A percentile compares a stretch with the other conserved stretches of the same genome.
These are phyloP conservation scores for Sinosuthora webbiana DNA, from an alignment of 2,113 vertebrate species.

Conservation along the genomic window DNA sequence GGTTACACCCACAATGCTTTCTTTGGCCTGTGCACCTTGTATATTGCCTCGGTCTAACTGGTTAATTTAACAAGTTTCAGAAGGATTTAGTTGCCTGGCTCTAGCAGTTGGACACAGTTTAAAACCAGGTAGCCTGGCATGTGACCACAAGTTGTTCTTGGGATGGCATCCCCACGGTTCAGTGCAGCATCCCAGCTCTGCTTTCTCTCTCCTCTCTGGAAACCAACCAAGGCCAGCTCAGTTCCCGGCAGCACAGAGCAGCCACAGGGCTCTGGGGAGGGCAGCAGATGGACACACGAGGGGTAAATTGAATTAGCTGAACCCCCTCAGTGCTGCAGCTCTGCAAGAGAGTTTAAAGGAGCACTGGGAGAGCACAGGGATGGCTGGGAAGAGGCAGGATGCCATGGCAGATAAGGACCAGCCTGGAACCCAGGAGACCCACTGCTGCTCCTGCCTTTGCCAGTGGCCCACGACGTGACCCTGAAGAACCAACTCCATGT, in stretches of 20 bases:
- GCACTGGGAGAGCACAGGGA: not conserved
- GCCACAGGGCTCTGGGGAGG: not conserved
- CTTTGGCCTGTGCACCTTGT: conserved; percentile 36
- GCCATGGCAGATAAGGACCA: not conserved
- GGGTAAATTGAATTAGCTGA: not conserved
- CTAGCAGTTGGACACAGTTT: not conserved
- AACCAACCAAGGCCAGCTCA: not conserved
- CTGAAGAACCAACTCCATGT: not conserved
- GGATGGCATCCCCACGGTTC: not conserved
- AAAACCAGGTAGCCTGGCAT: not conserved
- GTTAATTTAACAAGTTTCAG: conserved; percentile 39
- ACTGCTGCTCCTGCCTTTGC: not conserved
- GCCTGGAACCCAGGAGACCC: not conserved
- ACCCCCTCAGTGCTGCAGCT: not conserved
- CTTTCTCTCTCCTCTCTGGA: not conserved
- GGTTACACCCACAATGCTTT: conserved; percentile 45
- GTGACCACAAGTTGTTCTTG: not conserved
- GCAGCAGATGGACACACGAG: not conserved
- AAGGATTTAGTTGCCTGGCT: not conserved
- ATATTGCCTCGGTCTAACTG: conserved; percentile 9
- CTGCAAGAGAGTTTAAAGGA: not conserved
- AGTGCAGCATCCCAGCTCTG: not conserved
- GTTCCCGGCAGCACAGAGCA: not conserved
- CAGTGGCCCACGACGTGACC: not conserved
- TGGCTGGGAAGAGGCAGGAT: not conserved